Conservation (phyloP, 2,797 vertebrate genomes). For the Anolis apletophallus region DNA sequence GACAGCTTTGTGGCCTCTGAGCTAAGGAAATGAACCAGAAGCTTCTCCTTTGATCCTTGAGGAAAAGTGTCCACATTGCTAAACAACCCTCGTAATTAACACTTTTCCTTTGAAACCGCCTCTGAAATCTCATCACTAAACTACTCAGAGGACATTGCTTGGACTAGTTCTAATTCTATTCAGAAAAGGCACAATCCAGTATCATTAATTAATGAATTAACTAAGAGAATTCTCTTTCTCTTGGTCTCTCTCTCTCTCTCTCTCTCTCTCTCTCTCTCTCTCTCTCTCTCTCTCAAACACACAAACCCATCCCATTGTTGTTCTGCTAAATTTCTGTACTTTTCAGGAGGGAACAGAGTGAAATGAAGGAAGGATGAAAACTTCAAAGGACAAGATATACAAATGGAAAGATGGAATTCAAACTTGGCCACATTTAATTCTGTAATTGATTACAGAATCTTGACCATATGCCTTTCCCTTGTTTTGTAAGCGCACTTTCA, state of each 20-base stretch:
- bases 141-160: background rate
- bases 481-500: background rate
- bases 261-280: accelerated
- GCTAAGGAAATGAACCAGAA: conserved; percentile 20
- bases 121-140: background rate
- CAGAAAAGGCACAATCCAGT: background rate
- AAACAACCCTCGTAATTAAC: background rate
- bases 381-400: background rate
- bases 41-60: conserved; percentile 35
- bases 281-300: accelerated
- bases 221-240: no score
- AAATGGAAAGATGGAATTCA: background rate
- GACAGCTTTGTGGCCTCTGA: conserved; percentile 10
- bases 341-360: background rate
- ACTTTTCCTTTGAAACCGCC: background rate
- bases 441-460: background rate
- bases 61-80: conserved; percentile 8
- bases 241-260: background rate
- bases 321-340: accelerated
- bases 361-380: background rate
- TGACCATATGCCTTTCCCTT: background rate
- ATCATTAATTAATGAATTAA: accelerated
- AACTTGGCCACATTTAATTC: background rate
- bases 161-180: background rate
- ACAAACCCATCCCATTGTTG: background rate